Base-by-base conservation (phyloP, 2,113 vertebrate species). In the Octodon degus region DNA sequence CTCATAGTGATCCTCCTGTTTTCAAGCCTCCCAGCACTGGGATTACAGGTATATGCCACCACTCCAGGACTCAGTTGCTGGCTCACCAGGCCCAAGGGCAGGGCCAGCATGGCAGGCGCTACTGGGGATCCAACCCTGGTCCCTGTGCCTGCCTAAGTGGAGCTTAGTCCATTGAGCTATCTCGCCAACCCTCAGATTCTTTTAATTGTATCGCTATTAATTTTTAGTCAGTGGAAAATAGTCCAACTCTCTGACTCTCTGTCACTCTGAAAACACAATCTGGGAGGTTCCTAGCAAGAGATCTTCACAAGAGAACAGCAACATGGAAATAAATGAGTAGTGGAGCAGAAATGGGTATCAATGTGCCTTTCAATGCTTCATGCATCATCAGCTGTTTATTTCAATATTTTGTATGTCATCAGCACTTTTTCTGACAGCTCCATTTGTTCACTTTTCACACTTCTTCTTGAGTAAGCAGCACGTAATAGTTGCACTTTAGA, bases 301-400 rank as follows among this genome's bases (percentile, higher is more conserved):
- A 27, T 65, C 0, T 65, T 86, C n/a, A 50, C 43, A 96, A 83
- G 58, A 89, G 53, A 34, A 87, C 20, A 89, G 60, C 4, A 12
- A 82, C 40, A 67, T 58, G 11, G 27, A 93, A 86, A 83, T 58
- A 86, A 95, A 87, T 40, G 70, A 19, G 0, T 9, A 17, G n/a
- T 4, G 30, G 13, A 80, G 34, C 43, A 12, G 55, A 67, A 16
- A 62, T 68, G 22, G 77, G 50, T 91, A 79, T 82, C 96, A 82
- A 83, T 1, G 1, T 77, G 47, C 95, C 27, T 97, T 90, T 94
- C 60, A 43, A 37, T 88, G 63, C 16, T 97, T 96, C 2, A 0
- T 89, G 67, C 87, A 89, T 96, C 88, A 86, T 96, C 97, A 96
- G 90, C 95, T 97, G 94, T 97, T 98, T 96, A 96, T 97, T 97